These are phyloP conservation scores for Nomada lathburiana DNA, from an alignment of 2,888 invertebrate genomes.

Conservation along the genomic window DNA sequence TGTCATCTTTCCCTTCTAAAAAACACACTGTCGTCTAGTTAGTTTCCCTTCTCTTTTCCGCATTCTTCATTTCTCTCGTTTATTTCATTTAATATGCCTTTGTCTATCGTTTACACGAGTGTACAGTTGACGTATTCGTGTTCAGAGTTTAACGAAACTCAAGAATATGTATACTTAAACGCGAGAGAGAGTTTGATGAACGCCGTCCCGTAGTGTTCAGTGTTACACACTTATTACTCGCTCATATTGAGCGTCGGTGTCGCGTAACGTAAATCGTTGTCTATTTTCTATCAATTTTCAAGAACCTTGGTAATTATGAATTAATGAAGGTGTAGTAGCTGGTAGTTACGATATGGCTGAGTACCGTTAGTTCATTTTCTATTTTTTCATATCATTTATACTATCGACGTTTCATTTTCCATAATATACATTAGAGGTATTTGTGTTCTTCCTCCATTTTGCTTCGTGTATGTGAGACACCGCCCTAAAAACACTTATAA, in stretches of 20 bases:
- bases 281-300: slow-evolving; percentile 53
- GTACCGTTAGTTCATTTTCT: slow-evolving; percentile 79
- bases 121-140: neutral
- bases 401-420: slow-evolving; percentile 19
- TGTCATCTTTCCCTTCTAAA: slow-evolving; percentile 34
- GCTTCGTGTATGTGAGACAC: slow-evolving; percentile 58
- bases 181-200: neutral
- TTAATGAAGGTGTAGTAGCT: slow-evolving; percentile 76
- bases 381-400: slow-evolving; percentile 60
- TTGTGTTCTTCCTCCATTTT: slow-evolving; percentile 68
- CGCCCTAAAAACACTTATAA: slow-evolving; percentile 61
- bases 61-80: slow-evolving; percentile 20
- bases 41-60: slow-evolving; percentile 7
- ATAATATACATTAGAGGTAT: slow-evolving; percentile 6
- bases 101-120: neutral
- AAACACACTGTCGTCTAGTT: neutral
- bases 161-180: neutral
- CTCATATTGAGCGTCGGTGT: slow-evolving; percentile 19
- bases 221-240: slow-evolving; percentile 3
- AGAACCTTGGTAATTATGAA: slow-evolving; percentile 77
- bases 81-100: slow-evolving; percentile 14
- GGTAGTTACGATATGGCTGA: slow-evolving; percentile 78
- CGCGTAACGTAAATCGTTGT: slow-evolving; percentile 48
- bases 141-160: neutral
- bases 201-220: slow-evolving; percentile 14